These are phyloP conservation scores for Drosophila colorata DNA, from an alignment of 2,888 invertebrate species.

Conservation along the genomic window DNA sequence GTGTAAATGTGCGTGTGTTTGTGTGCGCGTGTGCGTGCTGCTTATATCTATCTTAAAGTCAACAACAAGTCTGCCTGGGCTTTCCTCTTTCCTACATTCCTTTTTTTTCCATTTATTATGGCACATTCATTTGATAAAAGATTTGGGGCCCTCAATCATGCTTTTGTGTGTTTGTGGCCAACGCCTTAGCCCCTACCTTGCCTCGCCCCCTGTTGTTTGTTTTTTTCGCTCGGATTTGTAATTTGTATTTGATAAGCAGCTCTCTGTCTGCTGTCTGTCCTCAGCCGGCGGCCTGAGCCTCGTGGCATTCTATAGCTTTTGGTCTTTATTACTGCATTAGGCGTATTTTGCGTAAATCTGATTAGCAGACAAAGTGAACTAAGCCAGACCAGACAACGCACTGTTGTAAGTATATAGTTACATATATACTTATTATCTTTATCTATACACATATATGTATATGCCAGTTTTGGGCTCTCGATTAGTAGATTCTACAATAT, in stretches of 20 bases:
- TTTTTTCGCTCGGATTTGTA: slow-evolving; percentile 66
- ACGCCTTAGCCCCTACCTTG: slow-evolving; percentile 9
- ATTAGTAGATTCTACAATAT: too few species aligned
- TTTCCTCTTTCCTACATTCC: slow-evolving; percentile 10
- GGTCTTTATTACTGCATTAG: slow-evolving; percentile 71
- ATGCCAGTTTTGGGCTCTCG: neutral
- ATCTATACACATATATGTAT: neutral
- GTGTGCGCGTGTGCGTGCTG: slow-evolving; percentile 39
- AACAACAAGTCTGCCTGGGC: slow-evolving; percentile 43
- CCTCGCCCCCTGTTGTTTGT: slow-evolving; percentile 5
- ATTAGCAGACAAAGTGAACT: slow-evolving; percentile 46
- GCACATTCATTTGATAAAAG: slow-evolving; percentile 76
- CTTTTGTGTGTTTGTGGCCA: slow-evolving; percentile 66
- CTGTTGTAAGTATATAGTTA: slow-evolving; percentile 9
- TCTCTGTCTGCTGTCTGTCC: slow-evolving; percentile 54
- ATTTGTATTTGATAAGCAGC: slow-evolving; percentile 73
- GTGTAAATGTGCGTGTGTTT: slow-evolving; percentile 20
- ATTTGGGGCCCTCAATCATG: slow-evolving; percentile 73
- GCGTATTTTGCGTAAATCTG: slow-evolving; percentile 59
- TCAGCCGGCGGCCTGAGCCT: slow-evolving; percentile 3
- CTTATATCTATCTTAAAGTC: slow-evolving; percentile 71
- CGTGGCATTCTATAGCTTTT: slow-evolving; percentile 25
- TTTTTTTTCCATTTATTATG: slow-evolving; percentile 62
- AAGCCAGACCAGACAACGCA: slow-evolving; percentile 11
- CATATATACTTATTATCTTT: neutral